Percentiles rank a stretch among this genome's conserved stretches.
Conservation (phyloP, 2,113 vertebrate species). For the Chamaea fasciata region DNA sequence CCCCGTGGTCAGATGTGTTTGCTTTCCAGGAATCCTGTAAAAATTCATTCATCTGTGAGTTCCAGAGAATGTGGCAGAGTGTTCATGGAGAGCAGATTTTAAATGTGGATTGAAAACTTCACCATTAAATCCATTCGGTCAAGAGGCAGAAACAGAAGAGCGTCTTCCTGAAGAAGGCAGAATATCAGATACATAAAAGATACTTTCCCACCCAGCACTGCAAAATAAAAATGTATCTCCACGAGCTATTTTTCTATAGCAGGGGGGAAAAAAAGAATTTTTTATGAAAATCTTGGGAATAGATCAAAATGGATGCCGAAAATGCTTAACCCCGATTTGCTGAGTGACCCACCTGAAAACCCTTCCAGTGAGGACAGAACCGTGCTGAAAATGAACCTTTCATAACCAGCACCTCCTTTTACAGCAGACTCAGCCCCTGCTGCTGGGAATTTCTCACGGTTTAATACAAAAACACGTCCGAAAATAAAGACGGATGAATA, state of each 20-base stretch:
- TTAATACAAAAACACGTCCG: not conserved
- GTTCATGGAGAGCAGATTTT: not conserved
- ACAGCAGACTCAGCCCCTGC: not conserved
- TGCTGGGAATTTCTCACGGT: not conserved
- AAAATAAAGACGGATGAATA: not conserved
- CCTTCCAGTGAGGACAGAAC: not conserved
- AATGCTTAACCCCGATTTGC: not conserved
- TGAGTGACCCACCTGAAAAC: not conserved
- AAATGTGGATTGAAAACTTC: not conserved
- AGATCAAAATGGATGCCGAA: not conserved
- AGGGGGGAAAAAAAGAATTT: fast-evolving
- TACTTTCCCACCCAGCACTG: not conserved
- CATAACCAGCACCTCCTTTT: not conserved
- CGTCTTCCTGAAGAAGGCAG: not conserved
- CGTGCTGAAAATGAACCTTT: not conserved
- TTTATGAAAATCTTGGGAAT: not conserved
- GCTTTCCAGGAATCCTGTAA: conserved; percentile 23
- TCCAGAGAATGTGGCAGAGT: not conserved
- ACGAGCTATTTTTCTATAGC: not conserved
- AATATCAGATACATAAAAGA: not conserved
- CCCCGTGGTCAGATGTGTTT: not conserved
- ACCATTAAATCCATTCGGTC: not conserved
- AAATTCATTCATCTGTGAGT: not conserved
- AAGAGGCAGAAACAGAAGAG: not conserved
- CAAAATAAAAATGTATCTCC: not conserved